phyloP scores from a whole-genome alignment of 2,113 vertebrate genomes.

The Syngnathus typhle region DNA sequence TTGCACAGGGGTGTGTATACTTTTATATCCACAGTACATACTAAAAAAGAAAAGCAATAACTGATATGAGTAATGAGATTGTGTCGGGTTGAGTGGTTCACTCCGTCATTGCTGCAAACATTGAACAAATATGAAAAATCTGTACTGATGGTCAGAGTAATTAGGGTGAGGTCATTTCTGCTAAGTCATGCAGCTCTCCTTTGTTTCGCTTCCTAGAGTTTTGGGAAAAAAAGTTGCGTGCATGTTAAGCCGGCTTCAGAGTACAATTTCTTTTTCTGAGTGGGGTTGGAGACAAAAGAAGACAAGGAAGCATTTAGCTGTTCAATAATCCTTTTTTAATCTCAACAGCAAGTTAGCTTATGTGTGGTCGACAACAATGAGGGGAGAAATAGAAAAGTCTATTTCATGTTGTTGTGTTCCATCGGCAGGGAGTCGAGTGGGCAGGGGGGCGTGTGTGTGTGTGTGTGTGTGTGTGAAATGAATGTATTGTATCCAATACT shows the following conservation, averaged over 20 bases:
- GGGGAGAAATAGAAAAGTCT: slow-evolving; percentile 65
- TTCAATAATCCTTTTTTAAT: slow-evolving; percentile 76
- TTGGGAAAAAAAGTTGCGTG: neutral
- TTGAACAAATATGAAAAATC: too few species aligned
- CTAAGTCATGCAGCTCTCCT: neutral
- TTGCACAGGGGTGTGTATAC: too few species aligned
- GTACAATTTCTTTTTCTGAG: neutral
- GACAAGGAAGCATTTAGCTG: slow-evolving; percentile 19
- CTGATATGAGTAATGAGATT: too few species aligned
- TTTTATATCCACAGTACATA: too few species aligned
- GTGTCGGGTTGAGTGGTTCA: too few species aligned
- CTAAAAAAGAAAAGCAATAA: too few species aligned
- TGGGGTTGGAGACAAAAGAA: neutral
- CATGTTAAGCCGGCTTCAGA: neutral
- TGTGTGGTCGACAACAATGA: slow-evolving; percentile 76
- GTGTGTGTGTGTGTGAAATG: slow-evolving; percentile 46
- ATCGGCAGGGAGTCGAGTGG: slow-evolving; percentile 60
- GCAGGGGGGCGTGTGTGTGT: neutral
- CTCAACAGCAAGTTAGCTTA: slow-evolving; percentile 80
- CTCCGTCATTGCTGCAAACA: too few species aligned
- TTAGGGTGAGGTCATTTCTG: neutral
- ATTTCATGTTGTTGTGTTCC: slow-evolving; percentile 54
- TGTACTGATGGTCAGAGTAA: too few species aligned
- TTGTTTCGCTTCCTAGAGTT: too few species aligned
- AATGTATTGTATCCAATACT: slow-evolving; percentile 3